These are phyloP conservation scores for Diacarnus erythraeanus DNA, from an alignment of 37 sponge, comb jelly and placozoan species.

Conservation along the genomic window DNA sequence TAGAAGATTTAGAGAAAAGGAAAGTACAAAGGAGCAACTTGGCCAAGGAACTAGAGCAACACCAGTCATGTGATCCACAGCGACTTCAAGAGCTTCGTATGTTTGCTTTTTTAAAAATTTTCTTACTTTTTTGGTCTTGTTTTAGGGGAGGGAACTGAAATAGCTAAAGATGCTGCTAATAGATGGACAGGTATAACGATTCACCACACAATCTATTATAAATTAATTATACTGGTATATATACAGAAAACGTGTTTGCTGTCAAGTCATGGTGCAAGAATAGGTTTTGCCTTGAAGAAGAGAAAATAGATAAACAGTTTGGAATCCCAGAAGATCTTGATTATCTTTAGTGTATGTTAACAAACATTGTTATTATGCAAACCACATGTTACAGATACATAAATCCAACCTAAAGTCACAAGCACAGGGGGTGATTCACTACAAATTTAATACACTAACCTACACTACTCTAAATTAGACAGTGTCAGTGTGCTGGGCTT, in stretches of 20 bases:
- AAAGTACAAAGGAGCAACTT: slow-evolving; percentile 30
- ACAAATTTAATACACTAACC: background rate
- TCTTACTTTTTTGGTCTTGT: background rate
- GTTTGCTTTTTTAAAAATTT: background rate
- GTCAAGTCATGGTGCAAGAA: slow-evolving; percentile 94
- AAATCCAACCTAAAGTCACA: background rate
- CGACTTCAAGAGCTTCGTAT: slow-evolving; percentile 50
- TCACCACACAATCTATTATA: background rate
- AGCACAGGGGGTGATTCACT: background rate
- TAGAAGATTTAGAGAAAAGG: slow-evolving; percentile 64
- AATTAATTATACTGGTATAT: background rate
- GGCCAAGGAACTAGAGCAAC: slow-evolving; percentile 62
- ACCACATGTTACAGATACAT: background rate
- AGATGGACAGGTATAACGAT: slow-evolving; percentile 87
- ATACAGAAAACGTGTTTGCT: slow-evolving; percentile 90
- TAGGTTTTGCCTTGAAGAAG: slow-evolving; percentile 81
- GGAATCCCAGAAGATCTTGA: slow-evolving; percentile 98
- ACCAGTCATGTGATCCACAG: slow-evolving; percentile 89
- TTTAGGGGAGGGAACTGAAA: slow-evolving; percentile 48
- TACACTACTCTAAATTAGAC: slow-evolving; percentile 14
- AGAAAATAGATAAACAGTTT: slow-evolving; percentile 80
- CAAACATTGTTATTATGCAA: background rate
- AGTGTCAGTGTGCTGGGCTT: slow-evolving; percentile 48
- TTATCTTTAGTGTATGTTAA: slow-evolving; percentile 51
- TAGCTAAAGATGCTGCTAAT: slow-evolving; percentile 82